Evolutionary conservation across 2,888 invertebrate genomes (phyloP).

Genomic region (Cataglyphis altisquamis): DNA sequence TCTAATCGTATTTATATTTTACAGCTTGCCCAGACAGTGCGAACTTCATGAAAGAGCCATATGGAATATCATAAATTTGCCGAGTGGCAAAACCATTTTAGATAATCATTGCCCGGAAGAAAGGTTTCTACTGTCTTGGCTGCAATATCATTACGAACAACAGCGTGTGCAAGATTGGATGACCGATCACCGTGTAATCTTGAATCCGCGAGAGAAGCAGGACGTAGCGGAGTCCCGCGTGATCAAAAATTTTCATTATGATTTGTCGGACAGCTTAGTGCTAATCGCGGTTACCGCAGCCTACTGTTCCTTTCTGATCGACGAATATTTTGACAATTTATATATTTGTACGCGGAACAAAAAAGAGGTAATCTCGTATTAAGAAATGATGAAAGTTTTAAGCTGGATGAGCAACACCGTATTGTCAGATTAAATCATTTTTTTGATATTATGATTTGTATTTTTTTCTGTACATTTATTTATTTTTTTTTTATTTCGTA

Average conservation of each 20-base stretch:
- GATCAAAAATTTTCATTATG: constrained; percentile 86
- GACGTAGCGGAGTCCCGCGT: constrained; percentile 58
- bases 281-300: constrained; percentile 87
- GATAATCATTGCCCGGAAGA: constrained; percentile 71
- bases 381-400: not conserved
- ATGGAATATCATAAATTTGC: not conserved
- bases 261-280: constrained; percentile 88
- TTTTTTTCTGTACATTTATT: too few species aligned
- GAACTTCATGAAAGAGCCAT: constrained; percentile 30
- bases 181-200: constrained; percentile 81
- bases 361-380: constrained; percentile 80
- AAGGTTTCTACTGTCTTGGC: constrained; percentile 85
- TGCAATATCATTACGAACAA: constrained; percentile 84
- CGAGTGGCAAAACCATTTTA: not conserved
- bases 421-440: not conserved
- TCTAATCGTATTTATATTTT: not conserved
- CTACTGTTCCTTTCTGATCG: constrained; percentile 88
- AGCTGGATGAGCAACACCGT: not conserved
- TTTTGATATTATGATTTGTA: not conserved
- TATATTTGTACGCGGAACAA: constrained; percentile 84
- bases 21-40: constrained; percentile 43
- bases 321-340: constrained; percentile 86
- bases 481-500: too few species aligned
- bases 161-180: constrained; percentile 86
- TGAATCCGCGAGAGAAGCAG: constrained; percentile 63